A percentile compares a stretch with the other conserved stretches of the same genome.
Evolutionary conservation across 2,797 vertebrate species (phyloP).

Genomic region (Peromyscus eremicus): DNA sequence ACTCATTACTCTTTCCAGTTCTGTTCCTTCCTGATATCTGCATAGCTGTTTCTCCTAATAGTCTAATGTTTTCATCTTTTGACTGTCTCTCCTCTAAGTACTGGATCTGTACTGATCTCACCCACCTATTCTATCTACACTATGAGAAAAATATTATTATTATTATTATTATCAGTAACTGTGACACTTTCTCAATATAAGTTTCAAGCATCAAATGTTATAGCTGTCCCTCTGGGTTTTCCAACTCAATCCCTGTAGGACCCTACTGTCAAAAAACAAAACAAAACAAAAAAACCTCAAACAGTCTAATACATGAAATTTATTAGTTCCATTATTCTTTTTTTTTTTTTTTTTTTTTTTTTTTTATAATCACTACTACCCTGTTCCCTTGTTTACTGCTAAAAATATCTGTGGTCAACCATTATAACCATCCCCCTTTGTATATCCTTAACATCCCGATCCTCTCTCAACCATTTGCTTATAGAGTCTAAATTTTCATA

Average conservation of each 20-base stretch:
- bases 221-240: neutral
- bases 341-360: neutral
- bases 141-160: neutral
- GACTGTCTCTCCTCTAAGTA: neutral
- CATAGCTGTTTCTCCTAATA: neutral
- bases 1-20: neutral
- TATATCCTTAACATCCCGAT: neutral
- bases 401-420: neutral
- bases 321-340: neutral
- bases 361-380: neutral
- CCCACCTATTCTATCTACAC: neutral
- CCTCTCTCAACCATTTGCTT: neutral
- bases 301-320: neutral
- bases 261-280: neutral
- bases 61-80: neutral
- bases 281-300: neutral
- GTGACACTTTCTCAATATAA: neutral
- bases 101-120: neutral
- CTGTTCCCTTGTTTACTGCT: neutral
- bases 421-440: neutral
- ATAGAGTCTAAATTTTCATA: constrained; percentile 18
- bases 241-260: neutral
- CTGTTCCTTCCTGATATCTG: neutral
- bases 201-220: constrained; percentile 20
- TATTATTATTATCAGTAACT: neutral